Percentiles rank a stretch among this genome's conserved stretches.
Evolutionary conservation across 1,140 invertebrate genomes (phyloP).

Genomic region (Bursaphelenchus mucronatus): DNA sequence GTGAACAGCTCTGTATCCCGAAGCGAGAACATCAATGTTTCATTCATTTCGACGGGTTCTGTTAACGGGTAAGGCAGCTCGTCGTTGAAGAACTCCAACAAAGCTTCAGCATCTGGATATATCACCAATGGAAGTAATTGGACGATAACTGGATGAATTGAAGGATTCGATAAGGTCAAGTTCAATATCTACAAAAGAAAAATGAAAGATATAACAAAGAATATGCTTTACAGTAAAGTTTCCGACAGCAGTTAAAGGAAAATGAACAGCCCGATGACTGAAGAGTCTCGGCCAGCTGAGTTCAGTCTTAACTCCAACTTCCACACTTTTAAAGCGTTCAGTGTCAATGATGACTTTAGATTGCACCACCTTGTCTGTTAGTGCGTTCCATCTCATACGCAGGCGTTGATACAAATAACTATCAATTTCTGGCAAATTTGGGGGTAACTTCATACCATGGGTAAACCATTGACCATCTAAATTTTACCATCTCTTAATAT

Average conservation of each 20-base stretch:
- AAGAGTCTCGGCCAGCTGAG: conserved; percentile 72
- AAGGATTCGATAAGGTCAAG: conserved; percentile 65
- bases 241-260: conserved; percentile 77
- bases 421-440: conserved; percentile 65
- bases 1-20: conserved; percentile 64
- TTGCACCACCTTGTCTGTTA: conserved; percentile 65
- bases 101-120: conserved; percentile 65
- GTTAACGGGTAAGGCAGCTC: conserved; percentile 45
- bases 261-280: conserved; percentile 66
- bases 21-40: conserved; percentile 64
- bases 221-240: conserved; percentile 68
- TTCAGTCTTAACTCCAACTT: conserved; percentile 62
- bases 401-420: conserved; percentile 63
- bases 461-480: conserved; percentile 70
- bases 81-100: conserved; percentile 62
- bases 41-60: conserved; percentile 56
- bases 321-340: conserved; percentile 66
- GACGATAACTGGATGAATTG: conserved; percentile 63
- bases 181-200: conserved; percentile 62
- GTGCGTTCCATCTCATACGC: conserved; percentile 61
- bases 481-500: conserved; percentile 8
- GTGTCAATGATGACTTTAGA: conserved; percentile 74
- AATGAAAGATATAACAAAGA: conserved; percentile 3
- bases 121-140: conserved; percentile 65
- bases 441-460: conserved; percentile 69